Evolutionary conservation across 1,140 invertebrate species (phyloP).

Genomic region (Augochlora pura): DNA sequence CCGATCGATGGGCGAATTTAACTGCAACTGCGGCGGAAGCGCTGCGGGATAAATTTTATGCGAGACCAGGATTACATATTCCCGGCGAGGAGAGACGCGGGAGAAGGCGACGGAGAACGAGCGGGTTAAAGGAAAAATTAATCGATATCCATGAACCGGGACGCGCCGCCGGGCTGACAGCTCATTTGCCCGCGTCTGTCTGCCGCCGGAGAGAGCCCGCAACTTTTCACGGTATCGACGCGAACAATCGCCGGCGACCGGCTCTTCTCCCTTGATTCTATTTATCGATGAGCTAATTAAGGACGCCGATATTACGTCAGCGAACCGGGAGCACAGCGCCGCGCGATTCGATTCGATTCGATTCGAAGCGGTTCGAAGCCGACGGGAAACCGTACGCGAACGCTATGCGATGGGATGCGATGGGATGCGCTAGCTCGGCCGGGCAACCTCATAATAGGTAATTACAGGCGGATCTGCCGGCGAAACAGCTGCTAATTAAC

Average conservation of each 20-base stretch:
- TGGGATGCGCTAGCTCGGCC: neutral
- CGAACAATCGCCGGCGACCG: neutral
- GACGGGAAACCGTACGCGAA: no score
- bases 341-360: neutral
- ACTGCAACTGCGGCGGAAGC: neutral
- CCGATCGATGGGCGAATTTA: neutral
- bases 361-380: no score
- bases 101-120: neutral
- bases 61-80: neutral
- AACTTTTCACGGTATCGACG: neutral
- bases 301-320: neutral
- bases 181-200: constrained; percentile 15
- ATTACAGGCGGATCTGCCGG: constrained; percentile 17
- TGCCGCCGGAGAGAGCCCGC: neutral
- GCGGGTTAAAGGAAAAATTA: neutral
- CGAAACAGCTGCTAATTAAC: constrained; percentile 41
- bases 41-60: constrained; percentile 16
- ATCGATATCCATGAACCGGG: constrained; percentile 5
- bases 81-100: neutral
- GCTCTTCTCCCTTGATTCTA: neutral
- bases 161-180: constrained; percentile 8
- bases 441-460: constrained; percentile 34
- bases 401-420: no score
- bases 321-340: neutral
- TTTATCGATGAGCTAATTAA: constrained; percentile 45